Conservation (phyloP, 2,888 invertebrate species). For the Torymus aiolomorphi region DNA sequence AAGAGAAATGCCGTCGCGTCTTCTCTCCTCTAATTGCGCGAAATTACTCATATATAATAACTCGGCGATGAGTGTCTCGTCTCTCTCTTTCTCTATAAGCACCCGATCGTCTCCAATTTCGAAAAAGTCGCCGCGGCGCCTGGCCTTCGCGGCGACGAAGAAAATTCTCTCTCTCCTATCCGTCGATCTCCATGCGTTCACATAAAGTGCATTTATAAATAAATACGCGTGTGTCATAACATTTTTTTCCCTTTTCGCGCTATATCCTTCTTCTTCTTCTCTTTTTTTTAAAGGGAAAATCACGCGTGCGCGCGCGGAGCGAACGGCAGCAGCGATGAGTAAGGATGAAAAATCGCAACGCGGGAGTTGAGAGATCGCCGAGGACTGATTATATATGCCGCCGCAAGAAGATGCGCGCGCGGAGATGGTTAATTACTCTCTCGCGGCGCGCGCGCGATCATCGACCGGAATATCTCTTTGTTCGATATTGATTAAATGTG, state of each 20-base stretch:
- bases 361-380: conserved; percentile 2
- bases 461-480: conserved; percentile 37
- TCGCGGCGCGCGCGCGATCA: not conserved
- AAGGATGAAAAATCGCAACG: conserved; percentile 24
- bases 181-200: not conserved
- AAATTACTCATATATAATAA: too few relatives aligned
- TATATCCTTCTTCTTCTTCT: not conserved
- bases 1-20: too few relatives aligned
- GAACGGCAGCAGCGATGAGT: not conserved
- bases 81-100: too few relatives aligned
- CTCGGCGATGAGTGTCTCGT: too few relatives aligned
- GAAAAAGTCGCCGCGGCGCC: not conserved
- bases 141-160: not conserved
- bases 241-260: too few relatives aligned
- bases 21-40: too few relatives aligned
- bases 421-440: not conserved
- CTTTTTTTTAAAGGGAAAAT: conserved; percentile 32
- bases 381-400: conserved; percentile 22
- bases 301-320: not conserved
- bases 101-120: not conserved
- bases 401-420: not conserved
- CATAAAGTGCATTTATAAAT: too few relatives aligned
- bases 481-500: conserved; percentile 34
- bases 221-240: conserved; percentile 5
- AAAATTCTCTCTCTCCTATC: not conserved